Evolutionary conservation across 1,140 invertebrate species (phyloP).

Genomic region (Diploscapter pachys): DNA sequence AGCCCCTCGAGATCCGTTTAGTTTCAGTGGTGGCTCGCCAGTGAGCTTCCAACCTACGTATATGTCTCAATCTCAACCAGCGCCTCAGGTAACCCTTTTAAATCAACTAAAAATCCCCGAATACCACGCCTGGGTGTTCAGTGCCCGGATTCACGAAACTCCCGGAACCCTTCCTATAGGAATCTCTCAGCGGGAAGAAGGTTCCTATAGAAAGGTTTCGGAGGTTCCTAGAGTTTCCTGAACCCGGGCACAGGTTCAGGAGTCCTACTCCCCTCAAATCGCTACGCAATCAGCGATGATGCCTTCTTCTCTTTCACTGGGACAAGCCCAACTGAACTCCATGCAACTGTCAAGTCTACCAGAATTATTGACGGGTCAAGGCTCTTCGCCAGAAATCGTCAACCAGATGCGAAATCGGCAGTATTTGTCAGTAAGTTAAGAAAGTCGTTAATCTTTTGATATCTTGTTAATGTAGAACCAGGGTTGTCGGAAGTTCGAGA

Average conservation of each 20-base stretch:
- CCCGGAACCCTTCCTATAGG: too few relatives aligned
- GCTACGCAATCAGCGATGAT: too few relatives aligned
- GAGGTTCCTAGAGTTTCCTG: background rate
- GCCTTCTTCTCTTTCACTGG: background rate
- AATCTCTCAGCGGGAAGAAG: too few relatives aligned
- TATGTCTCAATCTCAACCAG: background rate
- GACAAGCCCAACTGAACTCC: slow-evolving; percentile 4
- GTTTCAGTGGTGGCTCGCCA: slow-evolving; percentile 17
- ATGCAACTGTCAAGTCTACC: slow-evolving; percentile 21
- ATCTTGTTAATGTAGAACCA: background rate
- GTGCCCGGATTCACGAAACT: too few relatives aligned
- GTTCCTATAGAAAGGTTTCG: too few relatives aligned
- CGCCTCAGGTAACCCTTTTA: background rate
- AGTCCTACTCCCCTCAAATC: background rate
- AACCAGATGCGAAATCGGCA: slow-evolving; percentile 32
- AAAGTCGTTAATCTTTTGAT: background rate
- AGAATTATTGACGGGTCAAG: slow-evolving; percentile 19
- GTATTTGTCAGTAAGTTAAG: slow-evolving; percentile 17
- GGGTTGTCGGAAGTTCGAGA: too few relatives aligned
- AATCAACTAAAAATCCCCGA: background rate
- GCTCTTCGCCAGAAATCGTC: slow-evolving; percentile 26
- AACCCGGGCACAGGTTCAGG: slow-evolving; percentile 4
- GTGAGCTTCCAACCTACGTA: background rate
- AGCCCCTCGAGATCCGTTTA: slow-evolving; percentile 22
- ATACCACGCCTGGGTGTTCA: background rate